These are phyloP conservation scores for Notodonta dromedarius DNA, from an alignment of 2,888 invertebrate species.

Conservation along the genomic window DNA sequence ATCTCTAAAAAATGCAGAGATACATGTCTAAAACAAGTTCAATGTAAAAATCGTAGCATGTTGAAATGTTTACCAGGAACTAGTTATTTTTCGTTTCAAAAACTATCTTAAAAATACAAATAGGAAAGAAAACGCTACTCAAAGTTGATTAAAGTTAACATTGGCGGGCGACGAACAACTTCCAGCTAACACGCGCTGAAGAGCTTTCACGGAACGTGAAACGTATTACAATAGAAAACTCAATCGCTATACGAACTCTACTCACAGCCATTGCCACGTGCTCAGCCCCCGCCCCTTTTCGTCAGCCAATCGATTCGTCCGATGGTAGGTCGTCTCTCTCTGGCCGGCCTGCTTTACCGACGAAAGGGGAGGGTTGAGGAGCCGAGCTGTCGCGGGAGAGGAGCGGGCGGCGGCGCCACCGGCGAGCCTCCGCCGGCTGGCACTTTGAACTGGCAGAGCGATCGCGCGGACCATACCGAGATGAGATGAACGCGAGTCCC, in stretches of 20 bases:
- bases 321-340: conserved; percentile 65
- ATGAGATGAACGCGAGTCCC: conserved; percentile 72
- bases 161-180: conserved; percentile 38
- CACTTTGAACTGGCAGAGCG: conserved; percentile 63
- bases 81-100: neutral
- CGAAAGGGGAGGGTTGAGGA: conserved; percentile 54
- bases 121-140: conserved; percentile 18
- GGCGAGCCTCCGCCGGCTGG: conserved; percentile 42
- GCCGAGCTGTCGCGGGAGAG: conserved; percentile 48
- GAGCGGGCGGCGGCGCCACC: conserved; percentile 66
- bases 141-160: conserved; percentile 28
- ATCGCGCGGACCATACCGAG: conserved; percentile 57
- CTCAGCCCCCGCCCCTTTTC: conserved; percentile 75
- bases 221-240: conserved; percentile 59
- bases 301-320: conserved; percentile 77
- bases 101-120: neutral
- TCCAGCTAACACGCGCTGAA: conserved; percentile 49
- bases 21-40: neutral
- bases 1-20: too few species aligned
- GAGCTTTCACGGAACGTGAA: conserved; percentile 55
- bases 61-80: too few species aligned
- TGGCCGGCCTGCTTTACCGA: conserved; percentile 71
- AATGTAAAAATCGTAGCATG: neutral
- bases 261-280: conserved; percentile 71
- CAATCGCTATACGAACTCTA: conserved; percentile 53